Percentiles rank a stretch among this genome's conserved stretches.
Conservation (phyloP, 2,888 invertebrate species). For the Steinernema carpocapsae region DNA sequence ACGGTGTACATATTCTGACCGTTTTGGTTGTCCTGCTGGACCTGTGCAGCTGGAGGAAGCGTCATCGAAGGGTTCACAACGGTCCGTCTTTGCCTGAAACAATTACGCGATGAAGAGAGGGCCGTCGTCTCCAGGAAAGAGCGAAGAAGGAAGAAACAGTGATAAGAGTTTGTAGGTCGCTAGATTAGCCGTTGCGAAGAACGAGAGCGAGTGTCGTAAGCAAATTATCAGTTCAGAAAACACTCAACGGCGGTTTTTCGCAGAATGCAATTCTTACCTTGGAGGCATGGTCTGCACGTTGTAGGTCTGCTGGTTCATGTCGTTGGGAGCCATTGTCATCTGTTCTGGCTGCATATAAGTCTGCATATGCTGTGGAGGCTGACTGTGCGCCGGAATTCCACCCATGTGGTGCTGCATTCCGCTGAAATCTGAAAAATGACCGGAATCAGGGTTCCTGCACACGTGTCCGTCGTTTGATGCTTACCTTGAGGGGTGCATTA, state of each 20-base stretch:
- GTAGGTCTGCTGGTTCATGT: slow-evolving; percentile 10
- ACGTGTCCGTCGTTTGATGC: not conserved
- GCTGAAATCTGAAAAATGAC: not conserved
- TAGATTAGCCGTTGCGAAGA: not conserved
- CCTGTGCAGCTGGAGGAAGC: slow-evolving; percentile 5
- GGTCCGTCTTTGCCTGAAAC: slow-evolving; percentile 11
- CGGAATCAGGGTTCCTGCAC: not conserved
- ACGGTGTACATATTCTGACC: not conserved
- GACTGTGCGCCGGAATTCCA: slow-evolving; percentile 23
- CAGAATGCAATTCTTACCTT: not conserved
- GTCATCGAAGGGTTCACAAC: not conserved
- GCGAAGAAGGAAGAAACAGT: not conserved
- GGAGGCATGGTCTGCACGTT: not conserved
- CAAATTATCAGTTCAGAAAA: too few relatives aligned
- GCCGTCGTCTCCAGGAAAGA: not conserved
- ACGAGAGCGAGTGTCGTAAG: not conserved
- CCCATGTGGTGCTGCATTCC: slow-evolving; percentile 21
- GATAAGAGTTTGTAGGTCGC: not conserved
- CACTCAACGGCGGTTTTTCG: too few relatives aligned
- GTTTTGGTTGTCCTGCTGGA: slow-evolving; percentile 24
- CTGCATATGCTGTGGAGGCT: slow-evolving; percentile 16
- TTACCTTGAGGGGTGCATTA: slow-evolving; percentile 33
- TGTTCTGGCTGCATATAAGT: not conserved
- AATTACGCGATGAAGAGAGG: too few relatives aligned
- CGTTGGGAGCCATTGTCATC: slow-evolving; percentile 28